Evolutionary conservation across 2,888 invertebrate genomes (phyloP).

Genomic region (Leptothorax acervorum): DNA sequence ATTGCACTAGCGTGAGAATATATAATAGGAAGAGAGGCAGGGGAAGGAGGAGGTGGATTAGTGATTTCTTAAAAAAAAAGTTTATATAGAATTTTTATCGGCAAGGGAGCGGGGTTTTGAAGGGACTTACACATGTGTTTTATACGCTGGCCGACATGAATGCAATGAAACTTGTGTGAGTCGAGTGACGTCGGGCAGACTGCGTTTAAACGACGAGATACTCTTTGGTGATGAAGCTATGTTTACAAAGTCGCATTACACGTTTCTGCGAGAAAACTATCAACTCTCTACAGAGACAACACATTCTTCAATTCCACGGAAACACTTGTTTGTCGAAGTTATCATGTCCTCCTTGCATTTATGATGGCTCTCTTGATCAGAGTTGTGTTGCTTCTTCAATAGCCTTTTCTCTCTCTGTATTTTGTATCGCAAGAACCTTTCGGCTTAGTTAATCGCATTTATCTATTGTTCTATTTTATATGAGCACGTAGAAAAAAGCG

Average conservation of each 20-base stretch:
- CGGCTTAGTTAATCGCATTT: conserved; percentile 6
- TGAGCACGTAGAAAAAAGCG: neutral
- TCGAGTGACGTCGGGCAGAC: conserved; percentile 78
- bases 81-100: neutral
- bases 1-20: conserved; percentile 63
- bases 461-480: conserved; percentile 4
- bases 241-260: conserved; percentile 10
- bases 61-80: conserved; percentile 1
- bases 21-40: neutral
- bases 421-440: conserved; percentile 14
- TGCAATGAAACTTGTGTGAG: conserved; percentile 67
- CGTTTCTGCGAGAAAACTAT: conserved; percentile 5
- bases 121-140: conserved; percentile 63
- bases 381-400: conserved; percentile 32
- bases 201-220: conserved; percentile 75
- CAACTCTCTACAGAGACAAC: neutral
- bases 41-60: neutral
- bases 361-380: conserved; percentile 18
- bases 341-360: conserved; percentile 11
- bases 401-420: conserved; percentile 13
- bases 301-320: conserved; percentile 27
- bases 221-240: conserved; percentile 46
- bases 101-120: conserved; percentile 78
- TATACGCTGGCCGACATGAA: conserved; percentile 69
- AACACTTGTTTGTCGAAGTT: conserved; percentile 5